A percentile compares a stretch with the other conserved stretches of the same genome.
phyloP scores from a whole-genome alignment of 2,888 invertebrate genomes.

The Pheosia tremula region DNA sequence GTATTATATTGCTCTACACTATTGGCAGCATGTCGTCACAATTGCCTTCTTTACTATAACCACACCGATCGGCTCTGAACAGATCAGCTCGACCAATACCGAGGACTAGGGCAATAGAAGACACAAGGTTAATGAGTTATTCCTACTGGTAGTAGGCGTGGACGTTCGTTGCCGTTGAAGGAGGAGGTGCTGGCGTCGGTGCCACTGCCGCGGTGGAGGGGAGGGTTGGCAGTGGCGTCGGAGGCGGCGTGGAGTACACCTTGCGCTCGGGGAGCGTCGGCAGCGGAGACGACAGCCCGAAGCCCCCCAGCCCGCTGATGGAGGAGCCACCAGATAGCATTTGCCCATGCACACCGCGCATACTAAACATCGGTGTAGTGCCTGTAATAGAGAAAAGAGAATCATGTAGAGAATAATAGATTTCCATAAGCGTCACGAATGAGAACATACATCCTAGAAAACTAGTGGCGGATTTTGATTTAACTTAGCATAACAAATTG shows the following conservation, averaged over 20 bases:
- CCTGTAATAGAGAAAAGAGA: slow-evolving; percentile 46
- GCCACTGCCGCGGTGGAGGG: slow-evolving; percentile 67
- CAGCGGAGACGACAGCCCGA: slow-evolving; percentile 70
- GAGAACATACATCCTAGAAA: too few species aligned
- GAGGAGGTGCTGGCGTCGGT: slow-evolving; percentile 73
- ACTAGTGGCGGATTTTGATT: too few species aligned
- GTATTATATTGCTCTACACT: too few species aligned
- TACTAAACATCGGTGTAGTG: slow-evolving; percentile 70
- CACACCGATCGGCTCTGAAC: background rate
- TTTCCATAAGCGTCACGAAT: too few species aligned
- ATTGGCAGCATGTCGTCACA: too few species aligned
- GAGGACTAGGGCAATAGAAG: background rate
- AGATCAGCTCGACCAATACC: background rate
- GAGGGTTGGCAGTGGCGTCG: slow-evolving; percentile 82
- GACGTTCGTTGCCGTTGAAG: slow-evolving; percentile 62
- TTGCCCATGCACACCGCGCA: slow-evolving; percentile 74
- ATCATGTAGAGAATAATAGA: background rate
- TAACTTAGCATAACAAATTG: too few species aligned
- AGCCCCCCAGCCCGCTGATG: slow-evolving; percentile 65
- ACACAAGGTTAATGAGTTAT: background rate
- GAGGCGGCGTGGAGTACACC: slow-evolving; percentile 81
- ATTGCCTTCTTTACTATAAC: too few species aligned
- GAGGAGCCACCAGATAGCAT: slow-evolving; percentile 69
- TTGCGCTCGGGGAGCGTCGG: slow-evolving; percentile 82
- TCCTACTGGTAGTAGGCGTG: slow-evolving; percentile 64